These are phyloP conservation scores for Cephus rjabovi DNA, from an alignment of 2,888 invertebrate species.

Conservation along the genomic window DNA sequence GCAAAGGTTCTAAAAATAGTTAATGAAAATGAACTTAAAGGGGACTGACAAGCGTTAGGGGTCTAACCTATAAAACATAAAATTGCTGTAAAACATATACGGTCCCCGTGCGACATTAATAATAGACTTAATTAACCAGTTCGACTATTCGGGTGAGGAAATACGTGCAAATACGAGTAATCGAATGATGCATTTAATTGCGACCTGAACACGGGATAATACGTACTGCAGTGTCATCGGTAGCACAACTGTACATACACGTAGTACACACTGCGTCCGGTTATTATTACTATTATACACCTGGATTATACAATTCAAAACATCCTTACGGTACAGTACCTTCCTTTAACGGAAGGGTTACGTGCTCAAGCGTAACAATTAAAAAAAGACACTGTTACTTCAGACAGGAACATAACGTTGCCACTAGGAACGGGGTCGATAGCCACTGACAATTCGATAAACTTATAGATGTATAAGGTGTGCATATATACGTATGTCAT, in stretches of 20 bases:
- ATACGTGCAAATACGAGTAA: neutral
- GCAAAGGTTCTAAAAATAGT: constrained; percentile 51
- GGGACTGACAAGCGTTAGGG: neutral
- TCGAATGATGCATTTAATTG: neutral
- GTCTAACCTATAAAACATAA: neutral
- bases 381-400: constrained; percentile 39
- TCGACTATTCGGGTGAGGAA: neutral
- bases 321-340: neutral
- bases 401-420: constrained; percentile 17
- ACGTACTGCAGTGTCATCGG: neutral
- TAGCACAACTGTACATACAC: constrained; percentile 10
- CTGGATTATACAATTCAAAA: constrained; percentile 1
- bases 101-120: neutral
- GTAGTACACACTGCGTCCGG: constrained; percentile 20
- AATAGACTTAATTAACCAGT: neutral
- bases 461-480: neutral
- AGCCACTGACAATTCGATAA: neutral
- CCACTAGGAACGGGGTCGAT: constrained; percentile 35
- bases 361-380: constrained; percentile 40
- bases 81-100: neutral
- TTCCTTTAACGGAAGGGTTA: constrained; percentile 23
- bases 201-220: neutral
- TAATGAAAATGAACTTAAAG: neutral
- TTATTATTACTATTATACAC: neutral
- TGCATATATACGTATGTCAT: neutral